Conservation (phyloP, 1,140 invertebrate species). For the Gonatopus flavifemur region DNA sequence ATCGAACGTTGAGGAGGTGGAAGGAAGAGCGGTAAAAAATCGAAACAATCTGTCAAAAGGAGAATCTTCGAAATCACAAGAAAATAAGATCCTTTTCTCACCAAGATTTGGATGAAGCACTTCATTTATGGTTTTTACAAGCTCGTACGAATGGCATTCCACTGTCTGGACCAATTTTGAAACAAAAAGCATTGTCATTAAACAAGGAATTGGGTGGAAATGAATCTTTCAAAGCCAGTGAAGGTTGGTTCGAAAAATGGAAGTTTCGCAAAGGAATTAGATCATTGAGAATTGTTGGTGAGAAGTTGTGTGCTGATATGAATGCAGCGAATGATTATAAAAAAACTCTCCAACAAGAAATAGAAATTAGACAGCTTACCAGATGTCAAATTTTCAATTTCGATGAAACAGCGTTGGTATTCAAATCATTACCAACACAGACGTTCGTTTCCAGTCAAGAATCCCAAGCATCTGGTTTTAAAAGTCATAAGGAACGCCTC, state of each 20-base stretch:
- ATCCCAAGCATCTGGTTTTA: neutral
- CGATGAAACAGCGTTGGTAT: slow-evolving; percentile 4
- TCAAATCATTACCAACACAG: slow-evolving; percentile 4
- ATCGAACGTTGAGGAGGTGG: neutral
- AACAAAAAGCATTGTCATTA: slow-evolving; percentile 8
- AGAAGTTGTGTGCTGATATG: slow-evolving; percentile 20
- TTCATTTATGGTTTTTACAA: slow-evolving; percentile 13
- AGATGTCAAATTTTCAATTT: slow-evolving; percentile 16
- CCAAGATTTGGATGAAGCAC: slow-evolving; percentile 6
- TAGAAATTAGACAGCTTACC: neutral
- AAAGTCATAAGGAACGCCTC: slow-evolving; percentile 17
- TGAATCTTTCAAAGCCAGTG: slow-evolving; percentile 6
- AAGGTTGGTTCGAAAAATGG: slow-evolving; percentile 5
- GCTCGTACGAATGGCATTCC: slow-evolving; percentile 9
- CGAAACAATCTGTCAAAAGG: neutral
- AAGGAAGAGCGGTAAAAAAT: neutral
- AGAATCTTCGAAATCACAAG: neutral
- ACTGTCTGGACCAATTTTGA: slow-evolving; percentile 3
- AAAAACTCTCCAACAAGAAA: neutral
- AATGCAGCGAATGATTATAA: neutral
- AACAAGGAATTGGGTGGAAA: slow-evolving; percentile 10
- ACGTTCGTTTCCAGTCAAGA: neutral
- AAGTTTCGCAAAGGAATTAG: slow-evolving; percentile 4
- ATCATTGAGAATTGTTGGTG: slow-evolving; percentile 20
- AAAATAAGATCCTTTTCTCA: slow-evolving; percentile 12